Evolutionary conservation across 2,113 vertebrate genomes (phyloP).

Genomic region (Trematomus loennbergii): DNA sequence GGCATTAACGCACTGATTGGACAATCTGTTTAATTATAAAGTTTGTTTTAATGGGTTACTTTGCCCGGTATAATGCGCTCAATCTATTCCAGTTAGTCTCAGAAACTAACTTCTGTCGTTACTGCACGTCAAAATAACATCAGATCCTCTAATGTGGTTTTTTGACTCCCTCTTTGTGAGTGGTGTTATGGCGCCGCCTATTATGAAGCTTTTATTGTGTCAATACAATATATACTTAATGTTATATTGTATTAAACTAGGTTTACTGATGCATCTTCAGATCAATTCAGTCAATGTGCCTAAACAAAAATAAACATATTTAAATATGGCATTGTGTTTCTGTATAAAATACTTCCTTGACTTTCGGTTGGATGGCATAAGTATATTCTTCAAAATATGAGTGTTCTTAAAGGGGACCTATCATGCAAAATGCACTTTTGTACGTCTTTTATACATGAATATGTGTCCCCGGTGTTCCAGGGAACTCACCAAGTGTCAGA

Average conservation of each 20-base stretch:
- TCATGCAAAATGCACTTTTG: too few relatives aligned
- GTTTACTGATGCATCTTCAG: not conserved
- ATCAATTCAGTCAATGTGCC: not conserved
- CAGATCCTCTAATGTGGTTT: not conserved
- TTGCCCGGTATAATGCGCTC: slow-evolving; percentile 18
- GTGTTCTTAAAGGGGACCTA: too few relatives aligned
- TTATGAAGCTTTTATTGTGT: not conserved
- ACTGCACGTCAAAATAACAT: slow-evolving; percentile 7
- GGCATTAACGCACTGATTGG: slow-evolving; percentile 19
- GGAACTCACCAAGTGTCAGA: too few relatives aligned
- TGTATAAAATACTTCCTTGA: not conserved
- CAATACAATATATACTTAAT: not conserved
- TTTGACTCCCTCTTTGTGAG: not conserved
- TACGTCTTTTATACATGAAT: too few relatives aligned
- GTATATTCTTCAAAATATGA: not conserved
- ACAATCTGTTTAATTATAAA: slow-evolving; percentile 43
- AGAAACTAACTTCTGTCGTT: slow-evolving; percentile 20
- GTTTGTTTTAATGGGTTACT: slow-evolving; percentile 22
- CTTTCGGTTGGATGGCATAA: not conserved
- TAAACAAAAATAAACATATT: not conserved
- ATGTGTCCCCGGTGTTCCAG: too few relatives aligned
- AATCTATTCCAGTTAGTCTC: slow-evolving; percentile 15
- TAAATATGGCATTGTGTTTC: too few relatives aligned
- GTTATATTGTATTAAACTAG: not conserved
- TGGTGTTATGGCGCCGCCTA: not conserved